Evolutionary conservation across 2,888 invertebrate species (phyloP), one percentile per base, ranked within the genome.

Genomic region (Venusia cambrica): DNA sequence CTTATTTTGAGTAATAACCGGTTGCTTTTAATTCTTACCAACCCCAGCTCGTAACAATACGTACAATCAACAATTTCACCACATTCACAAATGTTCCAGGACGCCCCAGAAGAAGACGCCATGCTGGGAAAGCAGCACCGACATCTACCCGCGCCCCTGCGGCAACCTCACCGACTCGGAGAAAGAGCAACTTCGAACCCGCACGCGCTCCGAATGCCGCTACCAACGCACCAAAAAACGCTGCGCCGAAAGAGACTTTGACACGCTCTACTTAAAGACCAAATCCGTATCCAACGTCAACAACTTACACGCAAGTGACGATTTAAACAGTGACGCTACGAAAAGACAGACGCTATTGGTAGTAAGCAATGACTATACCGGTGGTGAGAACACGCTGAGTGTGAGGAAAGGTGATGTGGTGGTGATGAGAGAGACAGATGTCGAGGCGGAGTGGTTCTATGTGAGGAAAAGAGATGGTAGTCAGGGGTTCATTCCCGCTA

Each of bases 81-180:
- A n/a, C n/a, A n/a, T n/a, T n/a, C n/a, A n/a, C n/a, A n/a, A n/a
- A n/a, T 69, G 69, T 64, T 75, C 41, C 63, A 89, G 89, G 19
- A 69, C 88, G 2, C 51, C 76, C 2, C 85, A 89, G 44, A 90
- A 90, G 52, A 90, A 91, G 26, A 90, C 89, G 0, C 93, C 91
- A 0, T 94, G 94, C 59, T 94, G 95, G 94, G 94, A 94, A 60
- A 93, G 93, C 53, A 93, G 92, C 52, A 92, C 93, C 0, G 94
- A 94, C 68, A 90, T 94, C 35, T 94, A 94, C 66, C 94, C 94
- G 1, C 91, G 91, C 28, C 94, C 94, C 0, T 91, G 93, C 45
- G 94, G 94, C 6, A 95, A 94, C 68, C 90, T 93, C 78, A 94
- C 94, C 0, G 94, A 95, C 69, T 92, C 90, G 4, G 94, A 94